Evolutionary conservation across 2,113 vertebrate genomes (phyloP), one percentile per base, ranked within the genome.

Genomic region (Psittacus erithacus): DNA sequence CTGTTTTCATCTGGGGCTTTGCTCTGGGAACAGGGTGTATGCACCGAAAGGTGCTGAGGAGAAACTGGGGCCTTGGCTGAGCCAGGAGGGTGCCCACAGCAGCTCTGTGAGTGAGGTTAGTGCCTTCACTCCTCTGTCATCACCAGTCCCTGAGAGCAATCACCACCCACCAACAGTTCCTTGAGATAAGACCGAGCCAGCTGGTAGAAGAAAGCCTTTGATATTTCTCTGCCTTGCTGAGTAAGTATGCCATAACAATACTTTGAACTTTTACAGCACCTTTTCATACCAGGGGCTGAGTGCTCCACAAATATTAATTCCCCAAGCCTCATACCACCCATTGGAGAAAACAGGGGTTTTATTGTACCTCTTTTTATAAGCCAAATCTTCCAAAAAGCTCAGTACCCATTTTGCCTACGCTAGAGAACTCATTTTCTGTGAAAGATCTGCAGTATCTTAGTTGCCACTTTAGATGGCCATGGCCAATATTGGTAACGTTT

Each of bases 181-280:
- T 88, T 5, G 12, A 96, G 96, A 95, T 95, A 96, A 97, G 95
- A 60, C 68, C 0, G 39, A 93, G 95, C 76, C 93, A 96, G 82
- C 86, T 86, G 90, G 50, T 90, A 92, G 88, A 60, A 96, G 82
- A 93, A 94, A 94, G 76, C 79, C 93, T 97, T 96, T 97, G 96
- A 94, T 94, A 95, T 75, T 71, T 82, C 86, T 41, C 82, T 95
- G 93, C 92, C 73, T 93, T 63, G 57, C 90, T 88, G 79, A 79
- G 79, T 94, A 84, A 96, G 90, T 94, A 81, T 92, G 83, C 93
- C 83, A 63, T 96, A 95, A 96, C 93, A 96, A 91, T 49, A 88
- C 92, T 96, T 90, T 96, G 93, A 96, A 94, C 93, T 94, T 93
- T 62, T 84, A 71, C 82, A 84, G 92, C 88, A 92, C 90, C 83